Base-by-base conservation (phyloP, 1,140 invertebrate genomes). In the Halictus rubicundus region DNA sequence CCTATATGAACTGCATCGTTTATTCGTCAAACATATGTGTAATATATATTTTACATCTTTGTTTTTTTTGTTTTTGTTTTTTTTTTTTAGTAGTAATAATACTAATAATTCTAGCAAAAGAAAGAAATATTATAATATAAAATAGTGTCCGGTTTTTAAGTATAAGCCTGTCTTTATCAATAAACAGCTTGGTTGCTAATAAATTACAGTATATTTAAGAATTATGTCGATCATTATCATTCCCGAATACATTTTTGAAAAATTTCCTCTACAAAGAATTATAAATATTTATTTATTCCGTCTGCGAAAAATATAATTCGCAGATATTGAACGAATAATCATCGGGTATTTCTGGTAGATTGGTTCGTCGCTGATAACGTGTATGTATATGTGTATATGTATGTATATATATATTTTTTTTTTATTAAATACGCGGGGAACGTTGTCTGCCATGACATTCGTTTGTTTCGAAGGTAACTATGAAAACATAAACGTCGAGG, bases 141-240 rank as follows among this genome's bases (percentile, higher is more conserved):
- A 46, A 39, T 66, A 66, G n/a, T n/a, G 6, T 66, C 39, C 5
- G 37, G 39, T 66, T 49, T 46, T 66, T 66, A 46, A 66, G 64
- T 46, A 66, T 66, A 42, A 66, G 64, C 23, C 39, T 66, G 23
- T 66, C 64, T 46, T 66, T 46, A 66, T 39, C n/a, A 66, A 66
- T n/a, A n/a, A 66, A 66, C 14, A 66, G 64, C 64, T 66, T 66
- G 39, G 64, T 66, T 66, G 64, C 64, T 66, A 66, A 66, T 66
- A 66, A 66, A 66, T 46, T 66, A 66, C 64, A 25, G 46, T 66
- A 66, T 49, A 66, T 46, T 66, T 46, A 66, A 66, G 16, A 66
- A 25, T 46, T 21, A 66, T 46, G n/a, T 66, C 23, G n/a, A 23
- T 46, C 12, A 46, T 46, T 42, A 65, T 23, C 9, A 23, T 14